phyloP scores from a whole-genome alignment of 2,888 invertebrate genomes.

The Habroteleia sp. region DNA sequence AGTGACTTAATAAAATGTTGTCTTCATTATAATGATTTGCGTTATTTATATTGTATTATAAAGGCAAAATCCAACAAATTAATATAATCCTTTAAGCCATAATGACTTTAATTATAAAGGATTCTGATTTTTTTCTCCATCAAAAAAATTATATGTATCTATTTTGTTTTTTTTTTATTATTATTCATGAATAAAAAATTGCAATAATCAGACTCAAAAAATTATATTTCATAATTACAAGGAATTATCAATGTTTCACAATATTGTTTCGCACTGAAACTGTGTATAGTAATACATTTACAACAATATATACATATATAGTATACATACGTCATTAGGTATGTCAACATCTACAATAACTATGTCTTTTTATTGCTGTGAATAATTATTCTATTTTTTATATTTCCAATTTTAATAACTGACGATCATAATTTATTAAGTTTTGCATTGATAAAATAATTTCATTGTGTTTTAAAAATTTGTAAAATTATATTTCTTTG shows the following conservation, averaged over 20 bases:
- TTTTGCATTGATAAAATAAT: not conserved
- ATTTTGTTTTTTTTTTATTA: not conserved
- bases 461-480: too few relatives aligned
- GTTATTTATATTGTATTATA: too few relatives aligned
- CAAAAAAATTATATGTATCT: not conserved
- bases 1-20: slow-evolving; percentile 38
- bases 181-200: slow-evolving; percentile 17
- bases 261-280: slow-evolving; percentile 38
- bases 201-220: not conserved
- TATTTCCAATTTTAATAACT: too few relatives aligned
- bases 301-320: slow-evolving; percentile 31
- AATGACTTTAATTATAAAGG: slow-evolving; percentile 3
- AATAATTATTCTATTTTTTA: too few relatives aligned
- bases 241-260: slow-evolving; percentile 33
- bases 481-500: not conserved
- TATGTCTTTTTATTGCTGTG: slow-evolving; percentile 1
- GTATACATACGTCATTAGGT: too few relatives aligned
- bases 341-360: slow-evolving; percentile 35
- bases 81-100: too few relatives aligned
- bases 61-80: too few relatives aligned
- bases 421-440: too few relatives aligned
- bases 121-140: not conserved
- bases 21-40: not conserved
- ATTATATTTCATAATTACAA: slow-evolving; percentile 43
- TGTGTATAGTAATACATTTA: slow-evolving; percentile 26